Evolutionary conservation across 1,140 invertebrate species (phyloP), one percentile per base, ranked within the genome.

Genomic region (Calliopsis andreniformis): DNA sequence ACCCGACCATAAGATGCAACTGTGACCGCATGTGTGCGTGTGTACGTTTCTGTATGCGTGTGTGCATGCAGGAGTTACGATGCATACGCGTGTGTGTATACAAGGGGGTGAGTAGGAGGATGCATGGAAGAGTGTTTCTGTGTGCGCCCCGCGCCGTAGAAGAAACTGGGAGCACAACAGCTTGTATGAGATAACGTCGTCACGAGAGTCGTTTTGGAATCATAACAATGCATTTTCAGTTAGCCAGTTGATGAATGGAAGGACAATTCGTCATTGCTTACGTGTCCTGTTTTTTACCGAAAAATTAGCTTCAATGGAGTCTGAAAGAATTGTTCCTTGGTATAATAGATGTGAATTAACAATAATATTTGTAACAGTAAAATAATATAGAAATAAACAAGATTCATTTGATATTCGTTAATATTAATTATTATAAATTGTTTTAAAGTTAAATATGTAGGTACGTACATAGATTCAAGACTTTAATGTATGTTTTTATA

Each of bases 1-100:
- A 62, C 69, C 62, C 58, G 76, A 43, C 61, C 69, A 69, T 76
- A 73, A 76, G 72, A 84, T 86, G 83, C 79, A 85, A 70, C 73
- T 59, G 43, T 59, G 63, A 49, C 42, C 55, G 23, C 30, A 56
- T 53, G 45, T 53, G 45, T 45, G 56, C 4, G 23, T 7, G 28
- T 32, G 42, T 39, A 39, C n/a, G 6, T 28, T n/a, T 12, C 18
- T 16, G n/a, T 16, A 14, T 12, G 25, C 39, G 30, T 18, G n/a
- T 43, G 59, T 56, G 30, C 39, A 6, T 79, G 70, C 62, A 66
- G 6, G 47, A 62, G 69, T 30, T 32, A 39, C 62, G 69, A 71
- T 62, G 56, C 53, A 71, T 32, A 59, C 35, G 35, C 39, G 70
- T 8, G 25, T 42, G 4, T 45, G 20, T 68, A 51, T 20, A 1